These are phyloP conservation scores for Macaca nemestrina DNA, from an alignment of 2,113 vertebrate genomes.

Conservation along the genomic window DNA sequence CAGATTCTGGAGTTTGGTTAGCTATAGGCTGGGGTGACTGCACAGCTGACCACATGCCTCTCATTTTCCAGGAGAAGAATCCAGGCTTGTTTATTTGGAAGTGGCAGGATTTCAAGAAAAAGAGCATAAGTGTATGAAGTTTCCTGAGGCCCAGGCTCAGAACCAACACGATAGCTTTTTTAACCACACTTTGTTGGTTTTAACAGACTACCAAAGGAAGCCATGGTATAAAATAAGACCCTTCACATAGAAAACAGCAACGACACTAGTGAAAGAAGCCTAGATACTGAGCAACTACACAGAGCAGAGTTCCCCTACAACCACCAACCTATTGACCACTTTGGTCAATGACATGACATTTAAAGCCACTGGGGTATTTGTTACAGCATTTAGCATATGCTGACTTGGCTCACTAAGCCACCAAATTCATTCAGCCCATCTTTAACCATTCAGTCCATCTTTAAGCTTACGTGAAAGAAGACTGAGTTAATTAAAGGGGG, in stretches of 20 bases:
- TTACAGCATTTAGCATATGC: not conserved
- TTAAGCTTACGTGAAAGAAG: not conserved
- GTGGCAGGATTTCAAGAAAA: not conserved
- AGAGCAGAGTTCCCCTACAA: not conserved
- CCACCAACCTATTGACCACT: not conserved
- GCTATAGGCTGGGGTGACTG: not conserved
- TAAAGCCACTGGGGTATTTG: too few species aligned
- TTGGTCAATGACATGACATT: not conserved
- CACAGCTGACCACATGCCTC: not conserved
- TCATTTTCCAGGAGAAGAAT: not conserved
- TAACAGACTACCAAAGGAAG: not conserved
- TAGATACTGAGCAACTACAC: not conserved
- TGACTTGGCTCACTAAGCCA: not conserved
- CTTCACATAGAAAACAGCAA: not conserved
- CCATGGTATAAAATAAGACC: not conserved
- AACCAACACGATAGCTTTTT: not conserved
- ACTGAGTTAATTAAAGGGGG: not conserved
- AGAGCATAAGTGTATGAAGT: not conserved
- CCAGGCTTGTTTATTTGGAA: not conserved
- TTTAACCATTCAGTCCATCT: not conserved
- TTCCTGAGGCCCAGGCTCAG: not conserved
- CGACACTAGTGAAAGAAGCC: not conserved
- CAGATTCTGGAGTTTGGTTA: not conserved
- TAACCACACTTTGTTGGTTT: not conserved
- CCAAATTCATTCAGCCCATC: not conserved